Conservation (phyloP, 2,888 invertebrate species). For the Terebella lapidaria region DNA sequence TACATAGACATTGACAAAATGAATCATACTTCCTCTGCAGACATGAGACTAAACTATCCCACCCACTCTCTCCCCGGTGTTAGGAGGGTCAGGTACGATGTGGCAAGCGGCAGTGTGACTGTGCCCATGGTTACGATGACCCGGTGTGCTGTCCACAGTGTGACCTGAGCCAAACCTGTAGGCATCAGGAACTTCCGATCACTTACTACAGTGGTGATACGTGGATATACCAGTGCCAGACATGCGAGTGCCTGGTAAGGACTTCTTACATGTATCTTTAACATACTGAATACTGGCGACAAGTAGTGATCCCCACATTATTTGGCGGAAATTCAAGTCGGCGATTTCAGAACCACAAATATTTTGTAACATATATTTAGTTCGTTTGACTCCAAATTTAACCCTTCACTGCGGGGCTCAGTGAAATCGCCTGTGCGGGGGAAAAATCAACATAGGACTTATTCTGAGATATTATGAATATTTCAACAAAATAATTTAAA, state of each 20-base stretch:
- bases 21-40: not conserved
- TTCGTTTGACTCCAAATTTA: no score
- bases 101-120: conserved; percentile 67
- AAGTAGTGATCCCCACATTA: no score
- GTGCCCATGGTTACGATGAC: conserved; percentile 53
- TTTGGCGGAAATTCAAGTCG: no score
- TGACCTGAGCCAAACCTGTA: conserved; percentile 56
- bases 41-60: not conserved
- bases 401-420: no score
- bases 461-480: no score
- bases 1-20: not conserved
- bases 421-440: no score
- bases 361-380: no score
- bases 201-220: conserved; percentile 75
- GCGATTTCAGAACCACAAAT: no score
- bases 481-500: no score
- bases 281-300: no score
- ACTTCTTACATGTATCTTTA: not conserved
- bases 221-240: conserved; percentile 88
- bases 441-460: no score
- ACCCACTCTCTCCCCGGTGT: no score
- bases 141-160: conserved; percentile 76
- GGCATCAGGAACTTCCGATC: conserved; percentile 71
- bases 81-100: conserved; percentile 59
- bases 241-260: conserved; percentile 81